phyloP scores from a whole-genome alignment of 2,888 invertebrate genomes.

The Rutpela maculata region DNA sequence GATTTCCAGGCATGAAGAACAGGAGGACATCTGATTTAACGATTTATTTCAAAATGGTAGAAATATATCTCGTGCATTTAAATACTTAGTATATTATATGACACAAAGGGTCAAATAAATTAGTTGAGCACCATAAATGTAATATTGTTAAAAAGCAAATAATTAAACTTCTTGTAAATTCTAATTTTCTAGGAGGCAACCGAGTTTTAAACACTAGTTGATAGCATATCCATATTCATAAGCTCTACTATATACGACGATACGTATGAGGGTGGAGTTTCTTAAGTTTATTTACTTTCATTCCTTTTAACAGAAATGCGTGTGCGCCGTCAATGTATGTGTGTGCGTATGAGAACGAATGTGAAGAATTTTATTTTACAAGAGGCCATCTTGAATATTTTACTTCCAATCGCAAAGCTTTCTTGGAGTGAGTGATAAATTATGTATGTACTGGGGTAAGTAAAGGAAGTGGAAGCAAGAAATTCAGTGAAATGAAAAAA shows the following conservation, averaged over 20 bases:
- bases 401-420: constrained; percentile 59
- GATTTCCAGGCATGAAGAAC: too few species aligned
- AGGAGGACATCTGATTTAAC: too few species aligned
- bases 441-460: constrained; percentile 54
- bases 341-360: constrained; percentile 61
- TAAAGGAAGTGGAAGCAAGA: constrained; percentile 50
- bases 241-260: background rate
- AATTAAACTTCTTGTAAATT: background rate
- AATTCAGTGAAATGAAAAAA: constrained; percentile 45
- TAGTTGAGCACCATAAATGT: background rate
- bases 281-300: constrained; percentile 53
- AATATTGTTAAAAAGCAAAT: background rate
- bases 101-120: background rate
- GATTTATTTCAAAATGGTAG: background rate
- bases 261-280: constrained; percentile 60
- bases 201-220: background rate
- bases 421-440: constrained; percentile 56
- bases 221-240: constrained; percentile 7
- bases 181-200: background rate
- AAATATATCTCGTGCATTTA: background rate
- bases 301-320: constrained; percentile 56
- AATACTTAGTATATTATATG: background rate
- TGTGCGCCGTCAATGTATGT: constrained; percentile 56
- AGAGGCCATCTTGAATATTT: constrained; percentile 61
- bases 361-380: constrained; percentile 52